Base-by-base conservation (phyloP, 2,797 vertebrate genomes). In the Lagorchestes hirsutus region DNA sequence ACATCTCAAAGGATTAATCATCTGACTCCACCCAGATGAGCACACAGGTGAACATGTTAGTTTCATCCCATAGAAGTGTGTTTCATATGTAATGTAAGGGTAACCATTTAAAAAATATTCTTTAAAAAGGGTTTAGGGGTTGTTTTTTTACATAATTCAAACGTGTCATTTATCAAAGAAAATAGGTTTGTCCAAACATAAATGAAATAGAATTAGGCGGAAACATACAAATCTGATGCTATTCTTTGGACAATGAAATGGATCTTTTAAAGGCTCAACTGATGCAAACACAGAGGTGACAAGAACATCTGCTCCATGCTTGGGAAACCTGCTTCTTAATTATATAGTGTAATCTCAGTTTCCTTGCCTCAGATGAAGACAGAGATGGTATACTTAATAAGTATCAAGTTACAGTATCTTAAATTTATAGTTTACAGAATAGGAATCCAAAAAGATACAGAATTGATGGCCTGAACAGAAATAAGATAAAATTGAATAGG, bases 41-140 rank as follows among this genome's bases (percentile, higher is more conserved):
- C 11, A 94, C 1, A 93, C 57, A 93, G 82, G 22, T 95, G 52
- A 67, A 96, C 93, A 93, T 91, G 46, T 93, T 94, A 93, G 46
- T 95, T 95, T 95, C 94, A 97, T 57, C 22, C 12, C 54, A 94
- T 46, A 8, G 67, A 58, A 46, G 87, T 92, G 54, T 92, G 74
- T 97, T 96, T 92, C n/a, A 94, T 95, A 95, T 91, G 92, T 74
- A 74, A 96, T 94, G 94, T 92, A 55, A n/a, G 28, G 22, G 22
- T 91, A 56, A 4, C 3, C 54, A 40, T 91, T 91, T 91, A 40
- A 24, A 55, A 91, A 91, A 3, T 55, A 14, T 91, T 40, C 34
- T 93, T n/a, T 0, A 96, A 94, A 52, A 22, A 54, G 95, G 0
- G 93, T 74, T 92, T 55, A 91, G 27, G 6, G 13, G 28, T 54